Evolutionary conservation across 2,113 vertebrate genomes (phyloP).

Genomic region (Corvus hawaiiensis): DNA sequence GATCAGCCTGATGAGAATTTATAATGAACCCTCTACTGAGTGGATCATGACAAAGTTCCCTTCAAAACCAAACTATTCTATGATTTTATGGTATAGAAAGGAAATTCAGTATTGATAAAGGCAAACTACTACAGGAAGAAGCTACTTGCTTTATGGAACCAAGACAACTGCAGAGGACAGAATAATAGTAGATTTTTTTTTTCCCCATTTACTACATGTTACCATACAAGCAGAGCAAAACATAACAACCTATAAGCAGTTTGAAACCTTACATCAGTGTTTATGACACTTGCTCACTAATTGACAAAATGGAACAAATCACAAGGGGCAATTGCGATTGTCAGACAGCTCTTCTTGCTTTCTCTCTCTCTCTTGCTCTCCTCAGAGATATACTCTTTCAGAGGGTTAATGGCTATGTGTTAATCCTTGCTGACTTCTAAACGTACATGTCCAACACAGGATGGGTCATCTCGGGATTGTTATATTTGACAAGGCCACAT

Average conservation of each 20-base stretch:
- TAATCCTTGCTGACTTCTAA: neutral
- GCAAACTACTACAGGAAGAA: neutral
- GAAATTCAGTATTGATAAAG: neutral
- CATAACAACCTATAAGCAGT: neutral
- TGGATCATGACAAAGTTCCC: neutral
- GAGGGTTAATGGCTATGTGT: neutral
- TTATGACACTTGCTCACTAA: neutral
- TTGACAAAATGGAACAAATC: neutral
- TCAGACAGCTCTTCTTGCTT: neutral
- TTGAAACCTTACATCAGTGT: neutral
- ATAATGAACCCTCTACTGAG: neutral
- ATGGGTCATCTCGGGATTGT: neutral
- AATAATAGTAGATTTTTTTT: neutral
- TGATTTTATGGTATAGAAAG: neutral
- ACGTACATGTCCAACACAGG: neutral
- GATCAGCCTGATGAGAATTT: neutral
- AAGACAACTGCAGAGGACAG: neutral
- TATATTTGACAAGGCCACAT: neutral
- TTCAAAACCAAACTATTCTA: neutral
- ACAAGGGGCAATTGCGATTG: accelerated
- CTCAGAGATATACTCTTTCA: neutral
- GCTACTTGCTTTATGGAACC: neutral
- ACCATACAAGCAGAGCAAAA: neutral
- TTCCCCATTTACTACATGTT: accelerated
- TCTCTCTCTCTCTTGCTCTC: neutral